These are phyloP conservation scores for Anneissia japonica DNA, from an alignment of 35 echinoderm and acorn worm species.

Conservation along the genomic window DNA sequence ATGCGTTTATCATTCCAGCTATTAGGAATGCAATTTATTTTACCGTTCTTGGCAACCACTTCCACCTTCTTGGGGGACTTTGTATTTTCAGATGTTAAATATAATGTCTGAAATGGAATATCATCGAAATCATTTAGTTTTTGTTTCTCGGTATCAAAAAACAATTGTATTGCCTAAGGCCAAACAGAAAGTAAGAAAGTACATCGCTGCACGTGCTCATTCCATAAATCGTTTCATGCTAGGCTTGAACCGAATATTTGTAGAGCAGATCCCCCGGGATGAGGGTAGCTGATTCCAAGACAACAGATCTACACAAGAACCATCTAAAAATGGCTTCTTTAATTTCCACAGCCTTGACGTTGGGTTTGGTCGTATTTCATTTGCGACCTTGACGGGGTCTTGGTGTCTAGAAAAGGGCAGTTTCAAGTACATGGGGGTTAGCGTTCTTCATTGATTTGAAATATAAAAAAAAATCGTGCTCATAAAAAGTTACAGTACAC, in stretches of 20 bases:
- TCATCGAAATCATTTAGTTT: not conserved
- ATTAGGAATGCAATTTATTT: no score
- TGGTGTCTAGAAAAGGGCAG: not conserved
- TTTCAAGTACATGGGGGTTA: not conserved
- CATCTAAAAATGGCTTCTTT: not conserved
- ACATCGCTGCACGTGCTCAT: not conserved
- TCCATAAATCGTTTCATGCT: not conserved
- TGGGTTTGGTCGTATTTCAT: not conserved
- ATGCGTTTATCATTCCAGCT: no score
- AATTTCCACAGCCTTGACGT: not conserved
- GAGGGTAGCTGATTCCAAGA: not conserved
- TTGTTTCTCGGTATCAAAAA: not conserved
- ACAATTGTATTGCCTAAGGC: not conserved
- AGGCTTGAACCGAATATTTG: not conserved
- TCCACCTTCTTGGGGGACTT: not conserved
- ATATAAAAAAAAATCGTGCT: not conserved
- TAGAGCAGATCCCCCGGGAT: not conserved
- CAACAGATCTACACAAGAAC: not conserved
- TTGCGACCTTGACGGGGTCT: not conserved
- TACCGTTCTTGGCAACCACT: not conserved
- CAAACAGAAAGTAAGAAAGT: not conserved
- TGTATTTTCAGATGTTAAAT: not conserved
- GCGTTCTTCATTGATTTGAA: not conserved
- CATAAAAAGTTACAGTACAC: no score
- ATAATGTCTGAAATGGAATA: not conserved